Percentiles rank a stretch among this genome's conserved stretches.
Conservation (phyloP, 2,113 vertebrate species). For the Cettia cetti region DNA sequence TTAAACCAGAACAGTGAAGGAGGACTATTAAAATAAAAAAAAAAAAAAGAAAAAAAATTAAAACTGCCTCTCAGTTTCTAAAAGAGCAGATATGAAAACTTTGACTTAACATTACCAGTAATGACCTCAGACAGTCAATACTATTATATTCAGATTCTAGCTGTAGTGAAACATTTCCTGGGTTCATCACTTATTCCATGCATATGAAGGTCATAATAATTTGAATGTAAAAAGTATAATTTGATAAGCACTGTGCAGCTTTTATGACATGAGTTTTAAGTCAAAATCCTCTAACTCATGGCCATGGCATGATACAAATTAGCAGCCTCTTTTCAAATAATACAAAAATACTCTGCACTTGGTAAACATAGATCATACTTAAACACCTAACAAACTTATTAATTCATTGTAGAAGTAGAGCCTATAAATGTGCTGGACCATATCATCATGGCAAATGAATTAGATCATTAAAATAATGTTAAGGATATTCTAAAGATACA, state of each 20-base stretch:
- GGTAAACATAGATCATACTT: neutral
- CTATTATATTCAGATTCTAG: neutral
- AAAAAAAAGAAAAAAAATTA: neutral
- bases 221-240: neutral
- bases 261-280: neutral
- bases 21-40: neutral
- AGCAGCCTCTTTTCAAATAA: neutral
- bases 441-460: neutral
- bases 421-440: neutral
- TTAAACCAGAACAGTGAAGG: neutral
- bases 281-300: neutral
- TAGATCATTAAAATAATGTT: neutral
- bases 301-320: neutral
- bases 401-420: neutral
- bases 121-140: neutral
- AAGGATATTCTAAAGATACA: neutral
- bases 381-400: neutral
- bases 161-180: neutral
- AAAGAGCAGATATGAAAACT: neutral
- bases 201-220: neutral
- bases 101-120: neutral
- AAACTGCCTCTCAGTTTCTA: neutral
- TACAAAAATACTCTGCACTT: neutral
- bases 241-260: neutral
- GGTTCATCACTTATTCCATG: neutral